Conservation (phyloP, 2,888 invertebrate genomes). For the Mythimna vitellina region DNA sequence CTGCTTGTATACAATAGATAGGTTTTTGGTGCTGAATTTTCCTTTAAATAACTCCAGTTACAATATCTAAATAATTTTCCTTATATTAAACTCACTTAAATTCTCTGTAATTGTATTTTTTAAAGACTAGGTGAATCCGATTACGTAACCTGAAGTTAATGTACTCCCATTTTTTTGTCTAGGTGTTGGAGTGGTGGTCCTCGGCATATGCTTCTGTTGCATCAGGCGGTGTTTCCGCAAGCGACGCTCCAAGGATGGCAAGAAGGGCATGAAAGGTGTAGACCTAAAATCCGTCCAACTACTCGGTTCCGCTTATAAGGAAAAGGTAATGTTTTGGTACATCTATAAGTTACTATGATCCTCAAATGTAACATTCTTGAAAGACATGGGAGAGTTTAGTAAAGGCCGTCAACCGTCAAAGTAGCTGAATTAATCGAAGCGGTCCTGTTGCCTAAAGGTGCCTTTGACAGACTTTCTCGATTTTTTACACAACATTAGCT, state of each 20-base stretch:
- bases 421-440: constrained; percentile 1
- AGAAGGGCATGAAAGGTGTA: constrained; percentile 98
- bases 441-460: constrained; percentile 9
- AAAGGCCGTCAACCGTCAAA: constrained; percentile 4
- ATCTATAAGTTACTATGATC: constrained; percentile 12
- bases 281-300: constrained; percentile 99
- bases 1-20: constrained; percentile 4
- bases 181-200: constrained; percentile 94
- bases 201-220: constrained; percentile 97
- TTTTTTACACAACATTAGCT: neutral
- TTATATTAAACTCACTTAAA: constrained; percentile 4
- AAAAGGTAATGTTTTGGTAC: constrained; percentile 94
- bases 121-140: neutral
- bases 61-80: constrained; percentile 2
- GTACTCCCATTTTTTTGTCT: neutral
- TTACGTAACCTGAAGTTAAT: neutral
- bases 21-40: constrained; percentile 1
- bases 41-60: neutral
- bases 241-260: constrained; percentile 97
- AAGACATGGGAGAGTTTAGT: constrained; percentile 14
- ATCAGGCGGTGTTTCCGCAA: constrained; percentile 98
- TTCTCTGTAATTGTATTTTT: constrained; percentile 3
- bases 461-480: constrained; percentile 23
- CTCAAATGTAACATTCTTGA: neutral
- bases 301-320: constrained; percentile 98